phyloP scores from a whole-genome alignment of 1,140 invertebrate species.

The Coenobita brevimanus region DNA sequence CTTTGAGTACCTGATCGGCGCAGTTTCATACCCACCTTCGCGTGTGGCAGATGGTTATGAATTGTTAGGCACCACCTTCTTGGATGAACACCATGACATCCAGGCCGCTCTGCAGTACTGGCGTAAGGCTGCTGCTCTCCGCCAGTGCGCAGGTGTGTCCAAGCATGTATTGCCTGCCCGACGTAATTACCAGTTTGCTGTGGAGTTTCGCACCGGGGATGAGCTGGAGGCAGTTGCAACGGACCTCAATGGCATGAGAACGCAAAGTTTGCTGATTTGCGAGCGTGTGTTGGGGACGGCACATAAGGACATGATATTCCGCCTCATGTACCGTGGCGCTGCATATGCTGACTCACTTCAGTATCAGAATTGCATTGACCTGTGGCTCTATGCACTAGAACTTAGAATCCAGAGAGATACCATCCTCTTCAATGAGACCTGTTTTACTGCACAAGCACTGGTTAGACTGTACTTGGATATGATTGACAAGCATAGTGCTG shows the following conservation, averaged over 20 bases:
- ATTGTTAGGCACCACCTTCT: slow-evolving; percentile 86
- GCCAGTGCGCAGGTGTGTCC: slow-evolving; percentile 69
- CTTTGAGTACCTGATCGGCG: slow-evolving; percentile 83
- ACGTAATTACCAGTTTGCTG: slow-evolving; percentile 79
- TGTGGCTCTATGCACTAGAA: slow-evolving; percentile 87
- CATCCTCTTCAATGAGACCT: slow-evolving; percentile 82
- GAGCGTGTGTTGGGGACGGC: slow-evolving; percentile 85
- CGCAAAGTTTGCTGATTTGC: slow-evolving; percentile 87
- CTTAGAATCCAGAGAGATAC: slow-evolving; percentile 86
- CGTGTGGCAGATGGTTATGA: slow-evolving; percentile 88
- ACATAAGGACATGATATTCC: slow-evolving; percentile 86
- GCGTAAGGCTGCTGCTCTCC: slow-evolving; percentile 70
- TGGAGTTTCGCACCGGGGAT: slow-evolving; percentile 82
- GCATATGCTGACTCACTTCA: slow-evolving; percentile 89
- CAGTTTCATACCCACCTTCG: slow-evolving; percentile 73
- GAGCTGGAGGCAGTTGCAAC: slow-evolving; percentile 83
- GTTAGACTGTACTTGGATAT: slow-evolving; percentile 84
- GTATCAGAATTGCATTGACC: slow-evolving; percentile 88
- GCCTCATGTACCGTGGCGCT: slow-evolving; percentile 84
- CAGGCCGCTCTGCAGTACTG: slow-evolving; percentile 70
- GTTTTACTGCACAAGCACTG: slow-evolving; percentile 82
- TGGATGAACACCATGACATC: slow-evolving; percentile 78
- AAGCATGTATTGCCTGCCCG: slow-evolving; percentile 75
- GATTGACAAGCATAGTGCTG: slow-evolving; percentile 78
- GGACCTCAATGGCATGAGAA: slow-evolving; percentile 86